These are phyloP conservation scores for Corbicula japonica DNA, from an alignment of 2,888 invertebrate species.

Conservation along the genomic window DNA sequence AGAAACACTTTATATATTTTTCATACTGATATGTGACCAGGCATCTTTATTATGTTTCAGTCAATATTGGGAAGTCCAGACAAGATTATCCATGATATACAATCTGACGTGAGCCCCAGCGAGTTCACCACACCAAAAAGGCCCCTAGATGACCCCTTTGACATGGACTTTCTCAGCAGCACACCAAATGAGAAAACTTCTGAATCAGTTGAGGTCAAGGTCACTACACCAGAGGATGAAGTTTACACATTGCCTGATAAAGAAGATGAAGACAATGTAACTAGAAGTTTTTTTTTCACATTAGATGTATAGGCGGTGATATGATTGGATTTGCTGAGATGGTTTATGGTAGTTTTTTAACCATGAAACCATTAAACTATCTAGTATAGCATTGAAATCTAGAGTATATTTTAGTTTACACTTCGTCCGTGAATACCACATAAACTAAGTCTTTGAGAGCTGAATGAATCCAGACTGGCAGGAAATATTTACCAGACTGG, in stretches of 20 bases:
- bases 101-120: not conserved
- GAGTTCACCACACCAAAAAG: constrained; percentile 34
- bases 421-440: too few species aligned
- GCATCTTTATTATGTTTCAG: constrained; percentile 23
- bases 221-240: constrained; percentile 51
- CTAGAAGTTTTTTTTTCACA: too few species aligned
- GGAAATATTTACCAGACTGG: too few species aligned
- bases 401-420: too few species aligned
- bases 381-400: too few species aligned
- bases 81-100: constrained; percentile 17
- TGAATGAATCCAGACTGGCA: too few species aligned
- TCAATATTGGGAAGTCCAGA: constrained; percentile 38
- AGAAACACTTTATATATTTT: not conserved
- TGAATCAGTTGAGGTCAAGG: constrained; percentile 33
- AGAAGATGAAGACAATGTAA: constrained; percentile 26
- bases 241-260: constrained; percentile 47
- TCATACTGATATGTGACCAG: too few species aligned
- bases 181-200: constrained; percentile 39
- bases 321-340: too few species aligned
- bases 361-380: too few species aligned
- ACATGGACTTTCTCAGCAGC: constrained; percentile 45
- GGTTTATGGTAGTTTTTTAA: too few species aligned
- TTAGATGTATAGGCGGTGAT: too few species aligned
- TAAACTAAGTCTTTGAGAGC: too few species aligned
- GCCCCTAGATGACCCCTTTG: constrained; percentile 16